These are phyloP conservation scores for Thymelicus acteon DNA, from an alignment of 2,888 invertebrate species.

Conservation along the genomic window DNA sequence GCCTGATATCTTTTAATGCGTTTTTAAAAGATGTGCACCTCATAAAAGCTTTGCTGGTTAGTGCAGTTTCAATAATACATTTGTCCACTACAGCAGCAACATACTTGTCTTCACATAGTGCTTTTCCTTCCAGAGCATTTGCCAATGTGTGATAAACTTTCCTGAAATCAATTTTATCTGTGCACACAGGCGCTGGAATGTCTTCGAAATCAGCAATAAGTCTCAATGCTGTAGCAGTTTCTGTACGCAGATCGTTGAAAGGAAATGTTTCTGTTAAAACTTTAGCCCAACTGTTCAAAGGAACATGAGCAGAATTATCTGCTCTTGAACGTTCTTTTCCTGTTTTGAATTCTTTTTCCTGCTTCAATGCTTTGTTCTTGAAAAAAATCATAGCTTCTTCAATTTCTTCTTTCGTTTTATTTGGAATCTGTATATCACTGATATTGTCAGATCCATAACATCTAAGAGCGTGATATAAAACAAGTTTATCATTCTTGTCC, in stretches of 20 bases:
- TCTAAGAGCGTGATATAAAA: slow-evolving; percentile 58
- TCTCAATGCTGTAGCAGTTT: slow-evolving; percentile 62
- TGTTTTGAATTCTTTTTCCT: slow-evolving; percentile 31
- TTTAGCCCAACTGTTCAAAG: slow-evolving; percentile 66
- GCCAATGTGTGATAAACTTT: slow-evolving; percentile 66
- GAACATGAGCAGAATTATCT: slow-evolving; percentile 49
- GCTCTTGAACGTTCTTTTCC: slow-evolving; percentile 41
- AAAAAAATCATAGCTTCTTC: slow-evolving; percentile 57
- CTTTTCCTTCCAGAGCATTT: slow-evolving; percentile 72
- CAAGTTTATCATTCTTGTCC: slow-evolving; percentile 65
- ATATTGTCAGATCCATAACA: slow-evolving; percentile 52
- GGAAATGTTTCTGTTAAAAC: slow-evolving; percentile 57
- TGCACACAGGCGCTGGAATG: slow-evolving; percentile 54
- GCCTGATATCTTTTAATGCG: slow-evolving; percentile 54
- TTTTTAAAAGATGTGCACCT: slow-evolving; percentile 50
- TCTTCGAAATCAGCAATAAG: slow-evolving; percentile 71
- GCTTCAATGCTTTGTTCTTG: slow-evolving; percentile 49
- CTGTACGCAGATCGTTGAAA: slow-evolving; percentile 62
- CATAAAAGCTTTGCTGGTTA: slow-evolving; percentile 63
- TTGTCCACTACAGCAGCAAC: slow-evolving; percentile 56
- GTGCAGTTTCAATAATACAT: slow-evolving; percentile 67
- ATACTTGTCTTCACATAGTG: slow-evolving; percentile 52
- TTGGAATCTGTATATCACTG: slow-evolving; percentile 52
- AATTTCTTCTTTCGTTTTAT: slow-evolving; percentile 58
- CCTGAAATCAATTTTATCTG: slow-evolving; percentile 63